Base-by-base conservation (phyloP, 2,888 invertebrate species). In the Drosophila nr. perissopoda region DNA sequence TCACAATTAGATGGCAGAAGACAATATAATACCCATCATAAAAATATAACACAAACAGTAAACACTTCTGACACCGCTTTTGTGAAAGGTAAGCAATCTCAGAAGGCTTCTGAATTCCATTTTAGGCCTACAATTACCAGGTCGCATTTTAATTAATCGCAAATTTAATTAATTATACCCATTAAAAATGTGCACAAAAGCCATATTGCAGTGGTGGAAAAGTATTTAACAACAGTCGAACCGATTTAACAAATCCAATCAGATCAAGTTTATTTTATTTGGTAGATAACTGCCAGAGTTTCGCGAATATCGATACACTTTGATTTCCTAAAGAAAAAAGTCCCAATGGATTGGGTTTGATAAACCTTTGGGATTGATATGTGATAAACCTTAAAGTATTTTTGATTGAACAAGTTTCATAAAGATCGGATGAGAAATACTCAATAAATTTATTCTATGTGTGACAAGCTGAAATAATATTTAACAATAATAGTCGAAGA, bases 1-100 rank as follows among this genome's bases (percentile, higher is more conserved):
- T 40, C 52, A 10, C 51, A 56, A 11, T 11, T 31, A 2, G 36
- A 56, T 29, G 45, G 11, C 25, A 27, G 13, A 36, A 49, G 42
- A n/a, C 36, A 49, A 31, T 42, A 27, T 8, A 49, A 38, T 31
- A 27, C 16, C n/a, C 42, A 27, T 27, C 13, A 4, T 2, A 68
- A 69, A 54, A 31, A 45, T 31, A 31, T 36, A 45, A 54, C 31
- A 25, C 29, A 54, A 69, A 18, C 21, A 42, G 29, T 31, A 16
- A 69, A 25, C 42, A 7, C 45, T n/a, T 18, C 31, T 7, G 45
- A 27, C 33, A 48, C 31, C 10, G 38, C 36, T 25, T 45, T 18
- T 31, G 6, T 8, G 21, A 52, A 69, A 56, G 34, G 67, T 67
- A 70, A 67, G 70, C 54, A 42, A 38, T 13, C 4, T 7, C 45